Base-by-base conservation (phyloP, 1,140 invertebrate genomes). In the Drosophila nebulosa region DNA sequence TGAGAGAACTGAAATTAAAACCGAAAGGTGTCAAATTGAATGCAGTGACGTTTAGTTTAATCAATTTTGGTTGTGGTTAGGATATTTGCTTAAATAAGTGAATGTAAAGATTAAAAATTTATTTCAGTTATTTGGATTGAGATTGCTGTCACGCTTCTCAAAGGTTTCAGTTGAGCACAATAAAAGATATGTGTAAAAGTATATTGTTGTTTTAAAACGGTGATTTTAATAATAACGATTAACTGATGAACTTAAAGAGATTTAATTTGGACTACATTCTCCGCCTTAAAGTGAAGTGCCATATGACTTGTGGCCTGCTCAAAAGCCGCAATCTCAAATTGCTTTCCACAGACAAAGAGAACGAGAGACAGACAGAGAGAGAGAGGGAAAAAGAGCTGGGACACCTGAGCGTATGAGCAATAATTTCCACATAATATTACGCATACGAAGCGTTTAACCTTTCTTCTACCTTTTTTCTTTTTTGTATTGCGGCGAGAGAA, bases 401-500 rank as follows among this genome's bases (percentile, higher is more conserved):
- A 64, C 77, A 80, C 62, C 59, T 60, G 79, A 56, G 65, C 73
- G 60, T 74, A 61, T 77, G 73, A 50, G 77, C 69, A 77, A 86
- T 84, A 80, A 68, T 74, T 77, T 72, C 35, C 69, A 53, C 57
- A 68, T 56, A 85, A 86, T 85, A 86, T 85, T 52, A 70, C 77
- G 73, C 78, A 86, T 77, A 57, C 64, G 79, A 63, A 22, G 78
- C 64, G 74, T 53, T 80, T 85, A 85, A 80, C 81, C 77, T 74
- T 74, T 60, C 62, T 62, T 55, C 27, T 53, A 14, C 21, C 35
- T 39, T 51, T 68, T 36, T 67, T 32, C 36, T 39, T 56, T 68
- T 58, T 58, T 14, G 32, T 46, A 21, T 46, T 46, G 39, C 18
- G 16, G 39, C 16, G 16, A 46, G 39, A 46, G 39, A 46, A 53